phyloP scores from a whole-genome alignment of 2,888 invertebrate species.

The Myathropa florea region DNA sequence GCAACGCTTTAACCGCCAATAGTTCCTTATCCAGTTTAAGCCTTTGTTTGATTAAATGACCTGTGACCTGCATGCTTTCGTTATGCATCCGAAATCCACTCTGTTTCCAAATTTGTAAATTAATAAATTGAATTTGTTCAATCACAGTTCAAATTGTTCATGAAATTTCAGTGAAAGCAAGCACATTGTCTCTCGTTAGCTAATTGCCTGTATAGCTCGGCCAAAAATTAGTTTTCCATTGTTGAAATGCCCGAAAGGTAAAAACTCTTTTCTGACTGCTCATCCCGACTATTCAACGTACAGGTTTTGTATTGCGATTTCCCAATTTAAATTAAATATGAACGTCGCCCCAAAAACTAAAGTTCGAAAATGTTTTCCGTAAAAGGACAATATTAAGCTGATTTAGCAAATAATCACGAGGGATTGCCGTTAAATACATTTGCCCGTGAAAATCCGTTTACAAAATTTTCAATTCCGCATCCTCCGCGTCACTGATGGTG shows the following conservation, averaged over 20 bases:
- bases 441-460: constrained; percentile 3
- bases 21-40: no score
- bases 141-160: background rate
- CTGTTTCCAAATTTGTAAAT: no score
- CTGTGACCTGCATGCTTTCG: no score
- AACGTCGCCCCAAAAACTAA: background rate
- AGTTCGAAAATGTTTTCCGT: background rate
- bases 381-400: background rate
- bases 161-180: background rate
- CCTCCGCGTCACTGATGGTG: background rate
- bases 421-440: background rate
- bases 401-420: constrained; percentile 20
- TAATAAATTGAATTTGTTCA: background rate
- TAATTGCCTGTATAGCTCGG: background rate
- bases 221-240: background rate
- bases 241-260: background rate
- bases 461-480: background rate
- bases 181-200: background rate
- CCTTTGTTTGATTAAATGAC: no score
- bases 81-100: no score
- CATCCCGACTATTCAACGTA: background rate
- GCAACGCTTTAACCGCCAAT: no score
- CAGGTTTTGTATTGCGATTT: background rate
- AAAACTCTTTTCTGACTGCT: background rate
- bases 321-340: background rate